Percentiles rank a stretch among this genome's conserved stretches.
Evolutionary conservation across 1,140 invertebrate genomes (phyloP).

Genomic region (Neodiprion virginianus): DNA sequence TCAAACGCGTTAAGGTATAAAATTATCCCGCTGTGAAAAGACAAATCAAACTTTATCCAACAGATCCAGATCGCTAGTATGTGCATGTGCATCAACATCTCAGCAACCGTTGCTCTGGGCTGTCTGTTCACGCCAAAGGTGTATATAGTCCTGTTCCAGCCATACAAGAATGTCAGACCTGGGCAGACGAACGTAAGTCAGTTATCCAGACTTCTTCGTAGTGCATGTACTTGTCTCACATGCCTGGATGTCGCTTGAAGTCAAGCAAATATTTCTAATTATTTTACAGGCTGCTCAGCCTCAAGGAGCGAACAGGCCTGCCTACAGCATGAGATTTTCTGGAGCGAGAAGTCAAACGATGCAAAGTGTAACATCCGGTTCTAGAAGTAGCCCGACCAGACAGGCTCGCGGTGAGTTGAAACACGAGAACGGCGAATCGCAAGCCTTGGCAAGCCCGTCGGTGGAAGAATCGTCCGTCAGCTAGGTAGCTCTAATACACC

Average conservation of each 20-base stretch:
- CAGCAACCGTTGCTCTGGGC: constrained; percentile 77
- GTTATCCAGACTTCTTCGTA: constrained; percentile 8
- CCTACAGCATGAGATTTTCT: constrained; percentile 59
- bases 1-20: neutral
- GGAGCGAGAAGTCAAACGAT: constrained; percentile 58
- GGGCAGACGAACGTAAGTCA: constrained; percentile 56
- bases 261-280: too few species aligned
- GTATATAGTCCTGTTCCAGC: constrained; percentile 78
- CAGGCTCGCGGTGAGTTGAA: constrained; percentile 40
- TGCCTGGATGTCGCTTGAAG: too few species aligned
- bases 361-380: constrained; percentile 61
- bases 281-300: constrained; percentile 32
- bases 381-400: constrained; percentile 55
- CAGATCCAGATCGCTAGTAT: constrained; percentile 81
- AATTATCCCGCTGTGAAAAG: too few species aligned
- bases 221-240: too few species aligned
- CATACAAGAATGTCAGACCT: constrained; percentile 76
- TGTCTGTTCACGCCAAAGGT: constrained; percentile 84
- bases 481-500: constrained; percentile 50
- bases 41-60: constrained; percentile 14
- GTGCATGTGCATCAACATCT: constrained; percentile 81
- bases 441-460: constrained; percentile 52
- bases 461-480: constrained; percentile 60
- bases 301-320: constrained; percentile 39
- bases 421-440: constrained; percentile 55